Conservation (phyloP, 1,140 invertebrate genomes). For the Scaptomyza hsui region DNA sequence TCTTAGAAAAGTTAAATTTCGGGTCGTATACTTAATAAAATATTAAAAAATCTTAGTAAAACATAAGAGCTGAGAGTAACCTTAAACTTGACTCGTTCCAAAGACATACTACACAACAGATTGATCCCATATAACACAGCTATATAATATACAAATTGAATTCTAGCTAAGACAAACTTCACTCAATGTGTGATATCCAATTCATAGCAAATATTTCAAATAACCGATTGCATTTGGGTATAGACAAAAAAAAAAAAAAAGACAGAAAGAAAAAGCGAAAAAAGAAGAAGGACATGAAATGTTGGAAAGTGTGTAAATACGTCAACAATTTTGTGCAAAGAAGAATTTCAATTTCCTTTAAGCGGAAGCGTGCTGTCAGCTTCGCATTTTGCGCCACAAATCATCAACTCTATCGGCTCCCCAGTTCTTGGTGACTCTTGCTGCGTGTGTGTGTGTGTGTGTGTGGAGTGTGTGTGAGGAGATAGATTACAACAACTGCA, state of each 20-base stretch:
- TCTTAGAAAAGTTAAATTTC: too few species aligned
- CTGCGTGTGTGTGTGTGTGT: conserved; percentile 22
- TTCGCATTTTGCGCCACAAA: conserved; percentile 78
- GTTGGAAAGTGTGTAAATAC: conserved; percentile 64
- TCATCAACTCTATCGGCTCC: conserved; percentile 75
- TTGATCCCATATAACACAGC: too few species aligned
- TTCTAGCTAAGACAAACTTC: background rate
- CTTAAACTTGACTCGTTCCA: too few species aligned
- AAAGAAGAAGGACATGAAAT: conserved; percentile 2
- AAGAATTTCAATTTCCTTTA: conserved; percentile 82
- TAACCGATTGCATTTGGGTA: background rate
- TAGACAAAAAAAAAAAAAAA: background rate
- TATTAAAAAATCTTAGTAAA: too few species aligned
- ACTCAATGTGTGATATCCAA: conserved; percentile 3
- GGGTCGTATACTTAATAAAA: too few species aligned
- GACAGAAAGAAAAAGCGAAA: background rate
- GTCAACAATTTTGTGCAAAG: conserved; percentile 79
- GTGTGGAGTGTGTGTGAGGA: conserved; percentile 29
- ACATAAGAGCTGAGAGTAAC: too few species aligned
- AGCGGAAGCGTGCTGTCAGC: conserved; percentile 77
- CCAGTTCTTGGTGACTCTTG: conserved; percentile 28
- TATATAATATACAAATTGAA: too few species aligned
- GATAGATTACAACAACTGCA: conserved; percentile 75
- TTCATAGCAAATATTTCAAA: background rate
- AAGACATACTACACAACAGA: too few species aligned